A percentile compares a stretch with the other conserved stretches of the same genome.
phyloP scores from a whole-genome alignment of 2,888 invertebrate species.

The Parnassius glacialis region DNA sequence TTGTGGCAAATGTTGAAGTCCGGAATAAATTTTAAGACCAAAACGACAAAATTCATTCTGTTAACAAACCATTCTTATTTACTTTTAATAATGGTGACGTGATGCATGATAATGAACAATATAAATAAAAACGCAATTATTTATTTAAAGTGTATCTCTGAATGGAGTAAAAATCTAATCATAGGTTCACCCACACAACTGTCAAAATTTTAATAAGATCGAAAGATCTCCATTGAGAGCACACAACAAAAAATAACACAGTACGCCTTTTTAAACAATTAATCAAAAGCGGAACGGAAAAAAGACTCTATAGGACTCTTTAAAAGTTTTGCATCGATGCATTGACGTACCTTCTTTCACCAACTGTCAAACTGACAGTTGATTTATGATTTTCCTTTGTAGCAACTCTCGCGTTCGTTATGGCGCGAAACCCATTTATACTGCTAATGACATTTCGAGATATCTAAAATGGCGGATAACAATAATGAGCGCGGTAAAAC shows the following conservation, averaged over 20 bases:
- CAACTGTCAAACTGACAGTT: constrained; percentile 73
- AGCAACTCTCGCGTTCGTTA: constrained; percentile 68
- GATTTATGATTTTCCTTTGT: constrained; percentile 76
- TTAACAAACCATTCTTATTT: no score
- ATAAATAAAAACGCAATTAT: constrained; percentile 5
- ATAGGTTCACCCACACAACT: constrained; percentile 33
- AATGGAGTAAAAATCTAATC: constrained; percentile 31
- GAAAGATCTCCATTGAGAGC: constrained; percentile 49
- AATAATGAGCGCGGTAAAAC: constrained; percentile 42
- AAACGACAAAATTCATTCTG: no score
- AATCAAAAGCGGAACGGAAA: constrained; percentile 56
- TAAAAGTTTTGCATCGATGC: constrained; percentile 75
- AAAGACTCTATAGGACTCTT: constrained; percentile 54
- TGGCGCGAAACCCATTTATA: constrained; percentile 75
- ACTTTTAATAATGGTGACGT: no score
- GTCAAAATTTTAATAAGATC: constrained; percentile 37
- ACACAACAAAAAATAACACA: constrained; percentile 24
- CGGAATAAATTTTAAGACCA: no score
- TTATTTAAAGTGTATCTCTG: constrained; percentile 8
- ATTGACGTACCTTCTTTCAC: constrained; percentile 75
- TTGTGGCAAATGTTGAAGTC: no score
- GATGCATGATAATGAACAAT: neutral
- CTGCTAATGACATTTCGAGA: constrained; percentile 72
- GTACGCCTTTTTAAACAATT: constrained; percentile 50
- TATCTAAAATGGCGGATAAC: constrained; percentile 64